phyloP scores from a whole-genome alignment of 1,140 invertebrate genomes.

The Agrypnia vestita region DNA sequence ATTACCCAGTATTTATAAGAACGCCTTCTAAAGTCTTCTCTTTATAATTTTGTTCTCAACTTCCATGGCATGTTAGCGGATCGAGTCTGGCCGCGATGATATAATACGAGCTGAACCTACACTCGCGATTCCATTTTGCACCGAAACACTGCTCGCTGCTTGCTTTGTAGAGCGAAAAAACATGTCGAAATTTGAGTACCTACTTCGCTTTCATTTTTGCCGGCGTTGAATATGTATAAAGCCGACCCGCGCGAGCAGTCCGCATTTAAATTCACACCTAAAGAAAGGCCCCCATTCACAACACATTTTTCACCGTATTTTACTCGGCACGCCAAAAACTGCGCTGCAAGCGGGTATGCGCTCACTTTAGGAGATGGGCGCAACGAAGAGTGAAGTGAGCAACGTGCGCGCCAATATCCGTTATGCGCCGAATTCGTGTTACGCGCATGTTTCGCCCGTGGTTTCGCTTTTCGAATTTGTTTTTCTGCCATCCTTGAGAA shows the following conservation, averaged over 20 bases:
- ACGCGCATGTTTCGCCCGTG: no score
- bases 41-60: not conserved
- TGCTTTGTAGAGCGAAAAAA: constrained; percentile 59
- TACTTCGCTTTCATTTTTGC: constrained; percentile 55
- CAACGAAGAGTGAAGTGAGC: no score
- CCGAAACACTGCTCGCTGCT: not conserved
- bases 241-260: constrained; percentile 6
- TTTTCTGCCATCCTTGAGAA: no score
- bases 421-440: not conserved
- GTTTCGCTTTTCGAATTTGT: no score
- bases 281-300: not conserved
- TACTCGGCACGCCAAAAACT: no score
- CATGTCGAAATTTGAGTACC: constrained; percentile 50
- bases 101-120: not conserved
- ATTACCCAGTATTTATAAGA: not conserved
- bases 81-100: not conserved
- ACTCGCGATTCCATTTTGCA: not conserved
- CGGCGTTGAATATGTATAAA: constrained; percentile 36
- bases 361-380: no score
- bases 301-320: not conserved
- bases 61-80: not conserved
- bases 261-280: constrained; percentile 7
- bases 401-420: no score
- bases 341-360: no score
- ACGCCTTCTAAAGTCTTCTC: not conserved